Base-by-base conservation (phyloP, 2,113 vertebrate genomes). In the Sturnira hondurensis region DNA sequence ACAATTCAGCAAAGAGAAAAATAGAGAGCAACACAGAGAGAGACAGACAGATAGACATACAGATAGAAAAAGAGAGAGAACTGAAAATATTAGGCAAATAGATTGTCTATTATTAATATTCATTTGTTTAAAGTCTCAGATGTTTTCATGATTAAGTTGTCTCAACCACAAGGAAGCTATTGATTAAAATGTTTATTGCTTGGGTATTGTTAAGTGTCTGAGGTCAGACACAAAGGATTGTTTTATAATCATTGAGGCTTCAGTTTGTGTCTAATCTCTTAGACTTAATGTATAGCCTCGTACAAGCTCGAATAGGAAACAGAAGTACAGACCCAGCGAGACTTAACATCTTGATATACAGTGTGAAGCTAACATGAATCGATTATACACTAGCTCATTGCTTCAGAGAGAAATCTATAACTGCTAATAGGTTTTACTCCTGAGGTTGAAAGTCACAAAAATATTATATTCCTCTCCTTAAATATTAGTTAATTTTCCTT, bases 401-500 rank as follows among this genome's bases (percentile, higher is more conserved):
- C 94, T 83, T 47, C 5, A 86, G 87, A 94, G 89, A 91, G 94
- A 93, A 98, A 93, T 95, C 94, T 96, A 94, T 96, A 95, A 50
- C 71, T 96, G 92, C 82, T 98, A 96, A 97, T 95, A 43, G 71
- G 61, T 93, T 97, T 98, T 97, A 70, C 68, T 97, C 81, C 93
- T 68, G 22, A 31, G 50, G 83, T 91, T 89, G 71, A 93, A 89
- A 95, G 96, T 96, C 89, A 93, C 43, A 96, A 94, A 97, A 93
- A 95, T 96, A 96, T 96, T 93, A 89, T 47, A 92, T 96, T 91
- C n/a, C 71, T 97, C 68, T 83, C 83, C 65, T 92, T 97, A 90
- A 97, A 95, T 96, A 97, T 94, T 94, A 97, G 93, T 96, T 95
- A 82, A 93, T 92, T 96, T 90, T 92, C 61, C 77, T 95, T 88